Conservation (phyloP, 2,888 invertebrate species). For the Pachymerium ferrugineum region DNA sequence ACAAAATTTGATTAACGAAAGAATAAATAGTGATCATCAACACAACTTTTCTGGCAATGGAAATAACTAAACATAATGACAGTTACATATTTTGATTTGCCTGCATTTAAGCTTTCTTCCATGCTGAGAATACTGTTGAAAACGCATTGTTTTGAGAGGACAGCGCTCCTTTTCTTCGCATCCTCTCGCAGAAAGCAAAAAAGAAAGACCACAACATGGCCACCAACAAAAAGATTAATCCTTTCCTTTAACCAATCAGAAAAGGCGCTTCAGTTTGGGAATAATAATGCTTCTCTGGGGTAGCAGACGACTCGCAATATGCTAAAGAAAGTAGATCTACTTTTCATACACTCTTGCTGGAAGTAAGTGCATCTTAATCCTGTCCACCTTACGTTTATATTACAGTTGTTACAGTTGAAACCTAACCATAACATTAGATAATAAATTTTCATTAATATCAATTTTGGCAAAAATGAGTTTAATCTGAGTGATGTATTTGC, state of each 20-base stretch:
- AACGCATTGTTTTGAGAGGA: slow-evolving; percentile 31
- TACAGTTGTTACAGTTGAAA: no score
- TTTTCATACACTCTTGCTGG: no score
- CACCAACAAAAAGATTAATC: neutral
- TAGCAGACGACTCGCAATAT: no score
- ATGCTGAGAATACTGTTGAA: slow-evolving; percentile 31
- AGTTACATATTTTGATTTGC: slow-evolving; percentile 32
- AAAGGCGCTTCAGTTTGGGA: neutral
- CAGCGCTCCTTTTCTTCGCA: neutral
- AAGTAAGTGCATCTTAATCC: no score
- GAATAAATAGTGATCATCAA: neutral
- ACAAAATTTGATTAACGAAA: slow-evolving; percentile 54
- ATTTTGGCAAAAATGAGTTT: no score
- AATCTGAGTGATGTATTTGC: no score
- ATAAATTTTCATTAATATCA: no score
- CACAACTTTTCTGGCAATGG: neutral
- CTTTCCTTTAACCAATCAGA: neutral
- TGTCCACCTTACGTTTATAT: no score
- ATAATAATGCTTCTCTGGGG: no score
- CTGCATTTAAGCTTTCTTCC: slow-evolving; percentile 33
- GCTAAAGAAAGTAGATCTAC: no score
- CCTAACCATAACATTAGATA: no score
- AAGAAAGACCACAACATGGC: slow-evolving; percentile 3
- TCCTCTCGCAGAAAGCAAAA: slow-evolving; percentile 25
- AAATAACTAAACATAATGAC: neutral